A percentile compares a stretch with the other conserved stretches of the same genome.
Conservation (phyloP, 2,888 invertebrate genomes). For the Zhuqinia jingwanae region DNA sequence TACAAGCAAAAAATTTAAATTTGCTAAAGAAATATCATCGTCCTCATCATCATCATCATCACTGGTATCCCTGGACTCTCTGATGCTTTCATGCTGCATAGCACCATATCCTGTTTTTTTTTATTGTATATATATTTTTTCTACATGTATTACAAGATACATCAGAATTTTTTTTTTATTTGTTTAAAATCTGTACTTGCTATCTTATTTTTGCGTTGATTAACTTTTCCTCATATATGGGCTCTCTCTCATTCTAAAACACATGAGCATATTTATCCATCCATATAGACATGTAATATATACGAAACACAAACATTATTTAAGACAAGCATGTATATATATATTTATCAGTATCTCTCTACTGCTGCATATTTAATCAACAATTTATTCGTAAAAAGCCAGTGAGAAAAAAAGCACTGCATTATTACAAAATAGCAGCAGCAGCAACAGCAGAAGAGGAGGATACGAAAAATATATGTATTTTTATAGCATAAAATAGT, state of each 20-base stretch:
- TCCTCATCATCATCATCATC: not conserved
- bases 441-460: not conserved
- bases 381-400: not conserved
- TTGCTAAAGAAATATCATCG: not conserved
- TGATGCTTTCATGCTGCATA: not conserved
- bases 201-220: too few species aligned
- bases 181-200: too few species aligned
- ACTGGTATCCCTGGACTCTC: not conserved
- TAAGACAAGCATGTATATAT: not conserved
- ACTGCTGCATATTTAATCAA: conserved; percentile 40
- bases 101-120: not conserved
- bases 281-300: not conserved
- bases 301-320: not conserved
- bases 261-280: conserved; percentile 30
- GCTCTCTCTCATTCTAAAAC: conserved; percentile 4
- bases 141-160: too few species aligned
- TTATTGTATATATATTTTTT: not conserved
- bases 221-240: conserved; percentile 1
- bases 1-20: not conserved
- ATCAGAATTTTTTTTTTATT: too few species aligned
- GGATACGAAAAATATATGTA: not conserved
- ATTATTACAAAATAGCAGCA: not conserved
- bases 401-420: not conserved
- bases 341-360: not conserved
- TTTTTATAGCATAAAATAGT: too few species aligned